These are phyloP conservation scores for Balearica regulorum DNA, from an alignment of 2,797 vertebrate genomes.

Conservation along the genomic window DNA sequence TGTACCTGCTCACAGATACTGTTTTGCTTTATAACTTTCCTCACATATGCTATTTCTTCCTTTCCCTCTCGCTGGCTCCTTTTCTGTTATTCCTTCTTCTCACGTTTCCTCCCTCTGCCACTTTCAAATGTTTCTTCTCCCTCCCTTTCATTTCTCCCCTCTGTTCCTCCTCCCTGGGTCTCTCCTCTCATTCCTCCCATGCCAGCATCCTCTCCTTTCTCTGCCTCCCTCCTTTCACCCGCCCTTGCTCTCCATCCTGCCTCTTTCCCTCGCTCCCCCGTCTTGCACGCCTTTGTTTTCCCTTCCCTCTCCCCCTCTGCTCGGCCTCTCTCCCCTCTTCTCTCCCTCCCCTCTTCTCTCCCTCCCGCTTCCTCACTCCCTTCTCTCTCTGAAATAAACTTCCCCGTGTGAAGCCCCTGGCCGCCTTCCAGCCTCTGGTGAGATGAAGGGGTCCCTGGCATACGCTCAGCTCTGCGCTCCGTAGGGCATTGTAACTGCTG, in stretches of 20 bases:
- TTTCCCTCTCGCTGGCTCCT: not conserved
- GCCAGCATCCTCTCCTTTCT: not conserved
- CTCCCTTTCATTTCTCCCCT: not conserved
- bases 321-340: slow-evolving; percentile 42
- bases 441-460: slow-evolving; percentile 61
- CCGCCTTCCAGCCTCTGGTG: slow-evolving; percentile 58
- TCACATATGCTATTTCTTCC: not conserved
- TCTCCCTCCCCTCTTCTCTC: slow-evolving; percentile 50
- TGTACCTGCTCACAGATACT: slow-evolving; percentile 1
- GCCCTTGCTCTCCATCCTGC: not conserved
- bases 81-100: slow-evolving; percentile 37
- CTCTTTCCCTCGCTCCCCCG: not conserved
- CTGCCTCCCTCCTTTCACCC: not conserved
- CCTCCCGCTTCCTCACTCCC: slow-evolving; percentile 26
- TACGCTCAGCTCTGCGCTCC: slow-evolving; percentile 56
- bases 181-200: not conserved
- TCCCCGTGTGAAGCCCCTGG: slow-evolving; percentile 50
- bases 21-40: not conserved
- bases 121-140: not conserved
- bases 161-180: not conserved
- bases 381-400: slow-evolving; percentile 48
- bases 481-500: slow-evolving; percentile 72
- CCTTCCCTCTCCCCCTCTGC: slow-evolving; percentile 22
- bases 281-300: slow-evolving; percentile 37
- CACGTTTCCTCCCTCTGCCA: not conserved